Percentiles rank a stretch among this genome's conserved stretches.
These are phyloP conservation scores for Hydractinia echinata DNA, from an alignment of 30 jellyfish, hydroid and myxozoan genomes.

Conservation along the genomic window DNA sequence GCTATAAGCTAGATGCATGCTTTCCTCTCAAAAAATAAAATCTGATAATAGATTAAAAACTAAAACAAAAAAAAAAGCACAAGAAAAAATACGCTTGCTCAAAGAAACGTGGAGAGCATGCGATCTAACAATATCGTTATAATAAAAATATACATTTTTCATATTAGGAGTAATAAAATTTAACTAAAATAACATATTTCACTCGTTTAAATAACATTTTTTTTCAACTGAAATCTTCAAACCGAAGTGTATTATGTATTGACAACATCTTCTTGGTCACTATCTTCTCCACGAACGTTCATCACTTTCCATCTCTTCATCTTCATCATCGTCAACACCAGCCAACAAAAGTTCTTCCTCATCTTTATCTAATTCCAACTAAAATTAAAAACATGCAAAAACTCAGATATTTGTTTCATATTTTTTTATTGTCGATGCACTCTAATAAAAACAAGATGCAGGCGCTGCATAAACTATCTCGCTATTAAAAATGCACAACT, in stretches of 20 bases:
- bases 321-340: conserved; percentile 97
- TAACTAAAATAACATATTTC: too few species aligned
- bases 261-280: neutral
- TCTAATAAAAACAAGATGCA: neutral
- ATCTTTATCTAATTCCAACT: conserved; percentile 70
- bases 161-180: too few species aligned
- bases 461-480: too few species aligned
- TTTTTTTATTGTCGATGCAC: neutral
- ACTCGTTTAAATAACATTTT: too few species aligned
- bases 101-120: conserved; percentile 3
- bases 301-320: neutral
- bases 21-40: too few species aligned
- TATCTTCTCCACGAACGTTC: conserved; percentile 88
- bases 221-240: too few species aligned
- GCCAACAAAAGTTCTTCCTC: conserved; percentile 82
- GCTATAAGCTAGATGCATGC: neutral
- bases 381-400: neutral
- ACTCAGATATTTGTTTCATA: neutral
- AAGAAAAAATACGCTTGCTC: neutral
- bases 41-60: neutral
- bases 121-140: neutral
- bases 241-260: too few species aligned
- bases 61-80: neutral
- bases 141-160: too few species aligned
- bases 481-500: too few species aligned